Base-by-base conservation (phyloP, 2,113 vertebrate species). In the Osmerus eperlanus region DNA sequence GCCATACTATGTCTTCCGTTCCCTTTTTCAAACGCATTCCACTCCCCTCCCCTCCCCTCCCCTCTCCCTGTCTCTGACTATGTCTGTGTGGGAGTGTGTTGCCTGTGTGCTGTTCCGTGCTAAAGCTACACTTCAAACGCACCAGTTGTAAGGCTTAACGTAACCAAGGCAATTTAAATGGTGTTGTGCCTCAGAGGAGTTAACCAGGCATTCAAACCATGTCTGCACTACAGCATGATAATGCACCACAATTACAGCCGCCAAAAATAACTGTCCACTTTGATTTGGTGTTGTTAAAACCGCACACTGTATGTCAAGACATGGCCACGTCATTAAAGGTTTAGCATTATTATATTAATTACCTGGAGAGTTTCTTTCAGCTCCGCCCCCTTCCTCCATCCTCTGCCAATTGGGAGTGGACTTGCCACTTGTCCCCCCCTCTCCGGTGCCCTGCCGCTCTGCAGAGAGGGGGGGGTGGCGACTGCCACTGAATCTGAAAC, bases 381-480 rank as follows among this genome's bases (percentile, higher is more conserved):
- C 59, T 55, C 84, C 84, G 53, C 87, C 85, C 3, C 92, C 89
- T 19, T 97, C 96, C 75, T 98, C 96, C 76, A 94, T 94, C 72
- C 95, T 92, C 11, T 95, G 95, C 96, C 97, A 97, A 84, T 91
- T 96, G 58, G 95, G 93, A 3, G 94, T 94, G 67, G 95, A 93
- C 76, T 97, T 97, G 25, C 95, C 92, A 1, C 96, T 93, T 71
- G 93, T 90, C 2, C 92, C 86, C 0, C 91, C 82, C 28, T 98
- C 97, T 65, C 93, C 93, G 0, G 89, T 94, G 80, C 90, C 94
- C 83, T 96, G 95, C 73, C 96, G 91, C 85, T 98, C 96, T 0
- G 94, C 86, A 51, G 96, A 95, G 74, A 96, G 94, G 0, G 97
- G 96, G 63, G 97, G 98, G 83, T 97, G 94, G 68, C 95, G 94